These are phyloP conservation scores for Mormoops blainvillei DNA, from an alignment of 2,113 vertebrate species.

Conservation along the genomic window DNA sequence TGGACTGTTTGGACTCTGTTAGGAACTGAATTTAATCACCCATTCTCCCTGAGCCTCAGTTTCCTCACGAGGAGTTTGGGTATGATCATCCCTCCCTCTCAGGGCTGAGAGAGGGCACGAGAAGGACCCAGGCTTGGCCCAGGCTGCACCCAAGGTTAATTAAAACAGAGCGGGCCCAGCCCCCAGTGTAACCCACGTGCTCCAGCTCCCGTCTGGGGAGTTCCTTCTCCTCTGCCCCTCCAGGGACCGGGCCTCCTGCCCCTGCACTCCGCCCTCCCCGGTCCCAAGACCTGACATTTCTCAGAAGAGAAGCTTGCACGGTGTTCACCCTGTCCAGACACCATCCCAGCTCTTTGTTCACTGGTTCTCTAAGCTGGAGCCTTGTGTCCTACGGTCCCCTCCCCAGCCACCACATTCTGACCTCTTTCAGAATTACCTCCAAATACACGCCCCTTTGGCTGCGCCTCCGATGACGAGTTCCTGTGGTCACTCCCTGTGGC, in stretches of 20 bases:
- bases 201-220: fast-evolving
- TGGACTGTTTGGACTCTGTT: fast-evolving
- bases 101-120: neutral
- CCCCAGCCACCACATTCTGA: no score
- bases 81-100: no score
- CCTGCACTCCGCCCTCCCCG: neutral
- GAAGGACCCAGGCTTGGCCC: neutral
- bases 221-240: neutral
- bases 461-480: neutral
- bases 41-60: neutral
- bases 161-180: neutral
- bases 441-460: neutral
- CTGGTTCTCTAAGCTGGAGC: neutral
- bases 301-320: neutral
- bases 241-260: neutral
- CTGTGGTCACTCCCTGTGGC: neutral
- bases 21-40: fast-evolving
- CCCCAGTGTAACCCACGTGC: fast-evolving
- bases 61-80: neutral
- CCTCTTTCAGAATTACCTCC: neutral
- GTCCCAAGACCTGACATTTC: neutral
- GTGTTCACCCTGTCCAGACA: neutral
- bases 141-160: neutral
- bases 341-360: neutral
- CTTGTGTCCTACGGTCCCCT: neutral